phyloP scores from a whole-genome alignment of 2,113 vertebrate species.

The Petroica traversi region DNA sequence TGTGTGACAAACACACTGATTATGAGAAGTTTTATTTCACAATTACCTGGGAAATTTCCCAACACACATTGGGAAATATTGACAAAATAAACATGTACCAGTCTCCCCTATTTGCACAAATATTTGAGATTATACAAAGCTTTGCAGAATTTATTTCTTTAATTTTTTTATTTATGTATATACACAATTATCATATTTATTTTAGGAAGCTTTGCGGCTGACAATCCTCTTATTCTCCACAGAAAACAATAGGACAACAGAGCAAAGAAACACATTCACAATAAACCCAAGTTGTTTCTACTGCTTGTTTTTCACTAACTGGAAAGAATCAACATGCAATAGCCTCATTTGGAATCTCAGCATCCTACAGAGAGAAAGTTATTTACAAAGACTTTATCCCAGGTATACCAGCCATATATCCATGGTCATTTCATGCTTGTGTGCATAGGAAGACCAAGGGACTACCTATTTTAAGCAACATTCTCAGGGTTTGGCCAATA shows the following conservation, averaged over 20 bases:
- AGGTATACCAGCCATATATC: not conserved
- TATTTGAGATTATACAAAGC: not conserved
- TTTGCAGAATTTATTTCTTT: not conserved
- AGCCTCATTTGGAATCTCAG: not conserved
- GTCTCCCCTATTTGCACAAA: not conserved
- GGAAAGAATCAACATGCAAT: not conserved
- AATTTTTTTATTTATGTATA: not conserved
- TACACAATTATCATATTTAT: not conserved
- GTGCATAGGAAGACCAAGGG: not conserved
- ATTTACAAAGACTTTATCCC: not conserved
- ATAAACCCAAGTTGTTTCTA: not conserved
- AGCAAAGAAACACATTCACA: not conserved
- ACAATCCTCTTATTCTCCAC: not conserved
- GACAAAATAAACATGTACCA: not conserved
- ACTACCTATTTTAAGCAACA: not conserved
- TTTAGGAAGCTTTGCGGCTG: not conserved
- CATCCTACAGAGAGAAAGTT: not conserved
- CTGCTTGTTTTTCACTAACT: not conserved
- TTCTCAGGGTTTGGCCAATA: not conserved
- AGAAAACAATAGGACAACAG: not conserved
- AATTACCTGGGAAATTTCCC: not conserved
- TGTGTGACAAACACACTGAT: not conserved
- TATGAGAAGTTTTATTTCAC: not conserved
- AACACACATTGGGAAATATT: not conserved
- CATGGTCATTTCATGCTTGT: rapidly evolving